phyloP scores from a whole-genome alignment of 37 sponge, comb jelly and placozoan genomes.

The Chondrosia reniformis region DNA sequence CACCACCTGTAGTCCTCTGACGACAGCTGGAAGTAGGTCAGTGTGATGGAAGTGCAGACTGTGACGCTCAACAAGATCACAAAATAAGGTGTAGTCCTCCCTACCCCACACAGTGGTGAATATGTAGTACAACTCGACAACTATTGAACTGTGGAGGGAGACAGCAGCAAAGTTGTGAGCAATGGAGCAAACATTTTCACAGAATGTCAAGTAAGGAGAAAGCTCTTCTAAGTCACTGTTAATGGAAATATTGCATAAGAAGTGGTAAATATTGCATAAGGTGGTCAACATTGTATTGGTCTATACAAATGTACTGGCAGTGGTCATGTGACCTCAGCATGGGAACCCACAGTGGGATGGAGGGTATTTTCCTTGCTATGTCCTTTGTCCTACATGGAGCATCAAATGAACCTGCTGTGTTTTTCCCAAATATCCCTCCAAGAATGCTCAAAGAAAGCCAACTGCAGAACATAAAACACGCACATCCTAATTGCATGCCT shows the following conservation, averaged over 20 bases:
- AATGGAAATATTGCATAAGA: too few relatives aligned
- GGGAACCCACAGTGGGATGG: conserved; percentile 55
- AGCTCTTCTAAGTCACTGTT: too few relatives aligned
- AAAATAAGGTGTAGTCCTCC: conserved; percentile 84
- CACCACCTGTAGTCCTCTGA: conserved; percentile 96
- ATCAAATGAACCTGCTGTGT: conserved; percentile 64
- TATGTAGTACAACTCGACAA: conserved; percentile 92
- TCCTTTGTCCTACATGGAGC: conserved; percentile 95
- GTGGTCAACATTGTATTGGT: too few relatives aligned
- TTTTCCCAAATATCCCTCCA: conserved; percentile 93
- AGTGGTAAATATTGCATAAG: too few relatives aligned
- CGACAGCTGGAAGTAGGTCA: conserved; percentile 91
- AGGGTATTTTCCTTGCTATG: conserved; percentile 84
- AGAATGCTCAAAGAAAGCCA: conserved; percentile 86
- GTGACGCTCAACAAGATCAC: conserved; percentile 84
- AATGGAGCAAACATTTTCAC: too few relatives aligned
- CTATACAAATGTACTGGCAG: too few relatives aligned
- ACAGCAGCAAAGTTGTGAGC: not conserved
- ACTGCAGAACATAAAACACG: conserved; percentile 43
- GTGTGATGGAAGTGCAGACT: conserved; percentile 84
- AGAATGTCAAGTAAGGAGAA: too few relatives aligned
- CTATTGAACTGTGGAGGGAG: not conserved
- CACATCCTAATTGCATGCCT: too few relatives aligned
- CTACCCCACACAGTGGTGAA: conserved; percentile 91
- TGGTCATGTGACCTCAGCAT: too few relatives aligned